Base-by-base conservation (phyloP, 2,113 vertebrate genomes). In the human region DNA sequence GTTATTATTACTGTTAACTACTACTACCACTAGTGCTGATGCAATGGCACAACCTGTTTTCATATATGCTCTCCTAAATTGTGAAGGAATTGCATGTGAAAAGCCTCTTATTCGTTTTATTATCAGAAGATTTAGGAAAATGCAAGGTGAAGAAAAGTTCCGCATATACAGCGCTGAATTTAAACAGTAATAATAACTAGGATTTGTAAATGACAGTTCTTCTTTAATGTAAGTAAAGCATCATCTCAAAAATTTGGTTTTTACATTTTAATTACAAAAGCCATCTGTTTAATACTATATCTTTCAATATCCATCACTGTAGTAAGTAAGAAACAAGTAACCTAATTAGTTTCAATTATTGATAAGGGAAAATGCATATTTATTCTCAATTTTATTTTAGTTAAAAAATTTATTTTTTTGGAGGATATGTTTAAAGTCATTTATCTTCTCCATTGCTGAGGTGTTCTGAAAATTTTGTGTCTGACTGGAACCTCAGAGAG, bases 221-320 rank as follows among this genome's bases (percentile, higher is more conserved):
- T 90, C 30, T 35, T 22, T 76, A 35, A 78, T 35, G 18, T 22
- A 72, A 27, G 14, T 64, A 87, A 78, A 87, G 6, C 20, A 82
- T 86, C 10, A 35, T 55, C 20, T 61, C 88, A 79, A 89, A 79
- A 8, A 52, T 89, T 86, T 70, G 9, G 27, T 38, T 85, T 96
- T 92, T 45, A 94, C 8, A 84, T 94, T 73, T 83, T 18, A 48
- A 50, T 50, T 92, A 75, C 25, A 97, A 88, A 89, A 40, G 92
- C 40, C 18, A 59, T 89, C 40, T 89, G n/a, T 90, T 92, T 75
- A 61, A 73, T 52, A 89, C 17, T 81, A 8, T 75, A 52, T 80
- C 23, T 75, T 85, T 66, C 8, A 93, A 61, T 86, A 70, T 13
- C 4, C 12, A 76, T 76, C 23, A 90, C 45, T 16, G n/a, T 4